Evolutionary conservation across 1,140 invertebrate genomes (phyloP).

Genomic region (Ceratina japonica): DNA sequence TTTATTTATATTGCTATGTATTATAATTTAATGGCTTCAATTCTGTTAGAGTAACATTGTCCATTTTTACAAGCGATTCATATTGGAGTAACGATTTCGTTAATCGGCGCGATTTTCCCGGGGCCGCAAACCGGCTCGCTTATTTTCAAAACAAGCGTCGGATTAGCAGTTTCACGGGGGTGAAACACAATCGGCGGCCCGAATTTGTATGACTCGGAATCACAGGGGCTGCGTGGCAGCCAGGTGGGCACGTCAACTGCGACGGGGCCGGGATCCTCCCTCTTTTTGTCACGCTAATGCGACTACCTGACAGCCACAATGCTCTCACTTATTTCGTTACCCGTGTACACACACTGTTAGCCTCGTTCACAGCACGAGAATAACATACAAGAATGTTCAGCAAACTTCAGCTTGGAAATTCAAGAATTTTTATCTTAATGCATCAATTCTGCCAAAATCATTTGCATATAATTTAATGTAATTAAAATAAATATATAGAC

Average conservation of each 20-base stretch:
- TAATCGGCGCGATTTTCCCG: no score
- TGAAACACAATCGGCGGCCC: conserved; percentile 32
- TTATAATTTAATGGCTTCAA: no score
- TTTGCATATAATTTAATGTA: no score
- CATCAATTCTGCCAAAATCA: no score
- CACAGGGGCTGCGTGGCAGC: conserved; percentile 15
- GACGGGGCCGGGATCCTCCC: conserved; percentile 36
- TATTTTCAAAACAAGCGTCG: conserved; percentile 62
- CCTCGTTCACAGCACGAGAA: neutral
- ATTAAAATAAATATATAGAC: no score
- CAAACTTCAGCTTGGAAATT: no score
- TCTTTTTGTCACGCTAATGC: conserved; percentile 61
- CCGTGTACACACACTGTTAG: conserved; percentile 24
- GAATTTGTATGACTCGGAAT: conserved; percentile 2
- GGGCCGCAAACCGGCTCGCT: conserved; percentile 10
- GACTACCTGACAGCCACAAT: conserved; percentile 63
- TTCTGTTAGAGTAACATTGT: no score
- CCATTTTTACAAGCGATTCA: no score
- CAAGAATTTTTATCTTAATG: no score
- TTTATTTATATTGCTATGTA: no score
- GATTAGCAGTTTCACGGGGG: conserved; percentile 57
- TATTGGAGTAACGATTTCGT: no score
- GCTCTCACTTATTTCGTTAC: conserved; percentile 62
- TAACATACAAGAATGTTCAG: neutral
- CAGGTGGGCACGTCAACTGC: conserved; percentile 57